Conservation (phyloP, 1,140 invertebrate genomes). For the Plutomurus gul region DNA sequence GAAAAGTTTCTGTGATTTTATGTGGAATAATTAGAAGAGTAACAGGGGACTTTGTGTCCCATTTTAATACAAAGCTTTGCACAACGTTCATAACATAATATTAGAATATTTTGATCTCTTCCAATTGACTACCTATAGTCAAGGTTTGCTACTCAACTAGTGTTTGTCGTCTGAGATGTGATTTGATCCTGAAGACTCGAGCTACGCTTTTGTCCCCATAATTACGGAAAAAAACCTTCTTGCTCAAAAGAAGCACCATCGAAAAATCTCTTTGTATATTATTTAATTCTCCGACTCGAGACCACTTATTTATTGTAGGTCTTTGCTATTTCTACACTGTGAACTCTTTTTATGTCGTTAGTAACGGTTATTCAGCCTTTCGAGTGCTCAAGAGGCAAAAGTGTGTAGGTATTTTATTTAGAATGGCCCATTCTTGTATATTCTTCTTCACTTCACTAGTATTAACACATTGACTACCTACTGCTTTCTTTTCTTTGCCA, state of each 20-base stretch:
- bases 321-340: too few relatives aligned
- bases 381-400: too few relatives aligned
- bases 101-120: slow-evolving; percentile 20
- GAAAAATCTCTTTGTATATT: neutral
- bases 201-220: slow-evolving; percentile 31
- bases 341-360: too few relatives aligned
- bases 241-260: slow-evolving; percentile 7
- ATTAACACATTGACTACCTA: neutral
- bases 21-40: slow-evolving; percentile 20
- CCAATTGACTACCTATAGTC: neutral
- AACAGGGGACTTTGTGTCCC: slow-evolving; percentile 17
- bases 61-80: neutral
- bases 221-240: slow-evolving; percentile 37
- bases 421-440: neutral
- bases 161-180: neutral
- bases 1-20: slow-evolving; percentile 22
- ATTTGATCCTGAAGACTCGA: slow-evolving; percentile 20
- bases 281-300: too few relatives aligned
- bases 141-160: neutral
- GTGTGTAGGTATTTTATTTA: slow-evolving; percentile 10
- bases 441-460: neutral
- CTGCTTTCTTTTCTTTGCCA: neutral
- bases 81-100: too few relatives aligned
- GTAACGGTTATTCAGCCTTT: too few relatives aligned
- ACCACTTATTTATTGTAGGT: too few relatives aligned